Base-by-base conservation (phyloP, 2,797 vertebrate genomes). In the Glossophaga mutica region DNA sequence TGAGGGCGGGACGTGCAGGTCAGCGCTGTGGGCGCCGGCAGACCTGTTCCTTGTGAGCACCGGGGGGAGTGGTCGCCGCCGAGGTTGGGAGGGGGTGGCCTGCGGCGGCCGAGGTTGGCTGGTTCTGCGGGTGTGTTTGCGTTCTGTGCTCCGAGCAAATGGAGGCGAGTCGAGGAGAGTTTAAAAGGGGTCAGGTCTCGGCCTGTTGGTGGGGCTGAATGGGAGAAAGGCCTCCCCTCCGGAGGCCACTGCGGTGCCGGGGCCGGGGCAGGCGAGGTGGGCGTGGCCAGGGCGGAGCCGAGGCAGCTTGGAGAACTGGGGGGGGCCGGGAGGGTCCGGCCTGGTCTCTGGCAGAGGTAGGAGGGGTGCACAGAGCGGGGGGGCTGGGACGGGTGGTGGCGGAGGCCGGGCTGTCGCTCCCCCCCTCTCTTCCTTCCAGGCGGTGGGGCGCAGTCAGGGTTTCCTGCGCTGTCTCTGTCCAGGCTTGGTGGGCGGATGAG, bases 321-420 rank as follows among this genome's bases (percentile, higher is more conserved):
- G 18, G 12, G 7, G 55, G 22, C 62, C 14, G 0, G 37, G 39
- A 1, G 3, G 26, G 14, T 18, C 74, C 12, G 87, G 73, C 62
- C 57, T 19, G 55, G 24, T 32, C 19, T 37, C 50, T 16, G 32
- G 26, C 2, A 1, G 0, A 57, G 55, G 9, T 22, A 9, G 42
- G 16, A 21, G 0, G 42, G 34, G 14, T 6, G 0, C 0, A 2
- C 14, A 50, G 32, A 6, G n/a, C 81, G 2, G 19, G 50, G 34
- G 4, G n/a, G n/a, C n/a, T 26, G 16, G 2, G 1, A 0, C 1
- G 34, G 39, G 46, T 4, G 0, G 29, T 2, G 18, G 50, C 46
- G 2, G 0, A 0, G 1, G 7, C 16, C 5, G 6, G 2, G 48
- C 15, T 1, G 12, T 29, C 5, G 6, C 14, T 2, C n/a, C 2